These are phyloP conservation scores for Himalopsyche japonica DNA, from an alignment of 2,888 invertebrate genomes.

Conservation along the genomic window DNA sequence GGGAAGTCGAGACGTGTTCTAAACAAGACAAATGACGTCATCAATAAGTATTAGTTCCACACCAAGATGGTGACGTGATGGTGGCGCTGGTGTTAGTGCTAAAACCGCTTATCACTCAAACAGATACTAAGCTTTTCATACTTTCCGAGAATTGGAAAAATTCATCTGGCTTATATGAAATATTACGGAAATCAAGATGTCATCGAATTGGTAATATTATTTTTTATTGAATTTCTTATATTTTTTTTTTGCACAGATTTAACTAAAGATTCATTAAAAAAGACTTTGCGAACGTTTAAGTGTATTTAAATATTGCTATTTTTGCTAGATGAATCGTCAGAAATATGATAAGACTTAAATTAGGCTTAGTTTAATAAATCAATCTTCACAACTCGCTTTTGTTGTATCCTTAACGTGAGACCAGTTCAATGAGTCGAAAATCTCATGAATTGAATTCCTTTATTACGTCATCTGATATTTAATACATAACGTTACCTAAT, in stretches of 20 bases:
- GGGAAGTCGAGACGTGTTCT: neutral
- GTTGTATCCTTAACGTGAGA: too few species aligned
- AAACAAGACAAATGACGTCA: conserved; percentile 31
- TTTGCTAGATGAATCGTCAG: too few species aligned
- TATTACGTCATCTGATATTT: too few species aligned
- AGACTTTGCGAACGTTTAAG: too few species aligned
- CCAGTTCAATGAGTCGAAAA: too few species aligned
- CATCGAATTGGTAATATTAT: neutral
- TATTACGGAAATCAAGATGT: neutral
- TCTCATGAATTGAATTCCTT: too few species aligned
- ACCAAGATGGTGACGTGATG: neutral
- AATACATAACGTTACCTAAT: too few species aligned
- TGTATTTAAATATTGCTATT: too few species aligned
- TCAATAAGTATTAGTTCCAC: conserved; percentile 28
- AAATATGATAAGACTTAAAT: too few species aligned
- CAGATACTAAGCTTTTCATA: conserved; percentile 1
- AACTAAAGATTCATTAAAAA: too few species aligned
- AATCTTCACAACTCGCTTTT: too few species aligned
- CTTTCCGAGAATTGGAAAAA: neutral
- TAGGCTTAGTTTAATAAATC: too few species aligned
- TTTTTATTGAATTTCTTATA: neutral
- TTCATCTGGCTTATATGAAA: neutral
- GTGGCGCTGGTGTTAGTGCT: neutral
- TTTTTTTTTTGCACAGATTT: neutral
- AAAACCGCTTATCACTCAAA: neutral